phyloP scores from a whole-genome alignment of 2,888 invertebrate species.

The Bombylius discolor region DNA sequence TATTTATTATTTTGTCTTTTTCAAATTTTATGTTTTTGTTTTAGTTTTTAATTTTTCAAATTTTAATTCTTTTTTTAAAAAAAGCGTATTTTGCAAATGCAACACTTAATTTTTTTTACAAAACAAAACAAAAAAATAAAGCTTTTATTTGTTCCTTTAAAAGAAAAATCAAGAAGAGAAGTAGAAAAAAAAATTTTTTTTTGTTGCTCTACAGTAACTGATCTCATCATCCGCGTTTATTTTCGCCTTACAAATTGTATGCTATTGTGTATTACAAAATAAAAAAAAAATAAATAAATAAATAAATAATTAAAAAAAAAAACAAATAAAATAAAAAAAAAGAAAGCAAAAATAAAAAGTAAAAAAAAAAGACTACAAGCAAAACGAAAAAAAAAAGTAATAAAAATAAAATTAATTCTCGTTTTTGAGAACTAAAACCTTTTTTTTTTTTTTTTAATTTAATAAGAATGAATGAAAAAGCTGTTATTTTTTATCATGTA shows the following conservation, averaged over 20 bases:
- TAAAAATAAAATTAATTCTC: neutral
- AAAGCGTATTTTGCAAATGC: neutral
- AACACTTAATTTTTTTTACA: neutral
- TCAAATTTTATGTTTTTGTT: too few species aligned
- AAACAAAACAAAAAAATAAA: neutral
- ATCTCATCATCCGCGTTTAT: constrained; percentile 39
- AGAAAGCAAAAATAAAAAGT: neutral
- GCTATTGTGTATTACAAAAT: neutral
- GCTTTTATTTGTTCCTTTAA: neutral
- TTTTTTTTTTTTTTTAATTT: neutral
- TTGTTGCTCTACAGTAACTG: constrained; percentile 26
- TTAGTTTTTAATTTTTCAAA: too few species aligned
- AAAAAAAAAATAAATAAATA: constrained; percentile 2
- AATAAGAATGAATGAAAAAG: neutral
- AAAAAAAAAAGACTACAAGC: neutral
- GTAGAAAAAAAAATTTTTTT: neutral
- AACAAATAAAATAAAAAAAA: neutral
- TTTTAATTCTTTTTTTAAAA: too few species aligned
- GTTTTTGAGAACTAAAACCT: neutral
- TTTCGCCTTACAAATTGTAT: constrained; percentile 27
- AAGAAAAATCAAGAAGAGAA: neutral
- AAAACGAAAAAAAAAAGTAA: neutral
- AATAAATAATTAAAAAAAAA: neutral
- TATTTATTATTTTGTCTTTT: too few species aligned
- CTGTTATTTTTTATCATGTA: neutral